Evolutionary conservation across 2,888 invertebrate genomes (phyloP).

Genomic region (Rhagophthalmus giganteus): DNA sequence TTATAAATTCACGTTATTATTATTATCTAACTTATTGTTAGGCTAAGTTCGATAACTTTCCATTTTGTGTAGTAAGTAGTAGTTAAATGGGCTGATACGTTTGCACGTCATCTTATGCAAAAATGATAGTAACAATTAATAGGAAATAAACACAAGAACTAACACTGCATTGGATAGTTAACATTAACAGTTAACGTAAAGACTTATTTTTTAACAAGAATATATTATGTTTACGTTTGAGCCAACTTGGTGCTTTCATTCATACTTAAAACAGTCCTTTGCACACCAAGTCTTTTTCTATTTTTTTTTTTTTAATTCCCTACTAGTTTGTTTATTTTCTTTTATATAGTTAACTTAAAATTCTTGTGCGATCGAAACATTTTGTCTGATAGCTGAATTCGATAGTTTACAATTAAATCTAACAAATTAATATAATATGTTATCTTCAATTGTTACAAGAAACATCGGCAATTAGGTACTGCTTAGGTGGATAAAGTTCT

Average conservation of each 20-base stretch:
- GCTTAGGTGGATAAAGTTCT: background rate
- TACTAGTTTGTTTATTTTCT: too few relatives aligned
- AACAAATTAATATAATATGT: constrained; percentile 42
- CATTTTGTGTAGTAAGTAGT: constrained; percentile 17
- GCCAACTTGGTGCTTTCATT: constrained; percentile 31
- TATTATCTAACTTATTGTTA: constrained; percentile 32
- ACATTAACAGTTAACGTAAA: constrained; percentile 20
- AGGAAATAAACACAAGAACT: constrained; percentile 10
- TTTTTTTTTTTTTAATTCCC: constrained; percentile 7
- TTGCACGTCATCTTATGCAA: too few relatives aligned
- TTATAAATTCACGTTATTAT: too few relatives aligned
- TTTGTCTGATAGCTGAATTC: constrained; percentile 42
- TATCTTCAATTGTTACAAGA: constrained; percentile 22
- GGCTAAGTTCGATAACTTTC: constrained; percentile 33
- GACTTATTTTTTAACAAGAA: constrained; percentile 17
- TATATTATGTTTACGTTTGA: constrained; percentile 28
- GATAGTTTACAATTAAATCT: constrained; percentile 36
- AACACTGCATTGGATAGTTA: constrained; percentile 12
- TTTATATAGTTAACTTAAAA: constrained; percentile 26
- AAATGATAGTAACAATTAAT: constrained; percentile 1
- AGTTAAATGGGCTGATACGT: too few relatives aligned
- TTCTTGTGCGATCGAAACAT: constrained; percentile 34
- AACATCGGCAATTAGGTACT: background rate
- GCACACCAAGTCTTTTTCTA: constrained; percentile 27
- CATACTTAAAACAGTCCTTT: constrained; percentile 24